Conservation (phyloP, 2,113 vertebrate genomes). For the Oreochromis tanganicae region DNA sequence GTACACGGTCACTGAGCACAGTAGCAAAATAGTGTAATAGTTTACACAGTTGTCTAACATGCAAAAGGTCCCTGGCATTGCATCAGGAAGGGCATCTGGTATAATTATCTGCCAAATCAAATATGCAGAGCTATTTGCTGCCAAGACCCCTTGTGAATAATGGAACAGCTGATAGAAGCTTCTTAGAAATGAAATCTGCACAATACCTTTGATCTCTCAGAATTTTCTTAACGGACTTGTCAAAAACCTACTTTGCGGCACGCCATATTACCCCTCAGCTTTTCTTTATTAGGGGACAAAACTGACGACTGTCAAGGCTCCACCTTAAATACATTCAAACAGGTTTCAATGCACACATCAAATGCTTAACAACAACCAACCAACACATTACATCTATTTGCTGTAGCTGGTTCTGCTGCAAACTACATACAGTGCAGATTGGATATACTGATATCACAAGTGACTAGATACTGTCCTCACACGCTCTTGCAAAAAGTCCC, state of each 20-base stretch:
- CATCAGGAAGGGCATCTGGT: background rate
- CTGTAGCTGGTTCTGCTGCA: background rate
- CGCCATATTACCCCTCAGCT: background rate
- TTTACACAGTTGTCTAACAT: background rate
- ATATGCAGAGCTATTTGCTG: background rate
- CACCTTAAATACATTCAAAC: background rate
- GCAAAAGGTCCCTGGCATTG: background rate
- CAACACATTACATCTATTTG: background rate
- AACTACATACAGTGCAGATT: background rate
- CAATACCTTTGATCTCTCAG: background rate
- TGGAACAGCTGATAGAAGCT: background rate
- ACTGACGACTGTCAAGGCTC: background rate
- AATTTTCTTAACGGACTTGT: background rate
- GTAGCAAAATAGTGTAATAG: background rate
- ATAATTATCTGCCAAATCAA: background rate
- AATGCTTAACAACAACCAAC: background rate
- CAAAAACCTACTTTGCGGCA: fast-evolving
- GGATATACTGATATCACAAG: background rate
- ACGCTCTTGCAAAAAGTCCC: background rate
- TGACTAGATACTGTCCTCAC: background rate
- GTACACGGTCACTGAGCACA: background rate
- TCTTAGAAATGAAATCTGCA: background rate
- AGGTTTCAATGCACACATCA: slow-evolving; percentile 1
- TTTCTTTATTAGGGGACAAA: background rate
- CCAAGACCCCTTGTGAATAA: background rate